phyloP scores from a whole-genome alignment of 2,797 vertebrate species.

The Decapterus maruadsi region DNA sequence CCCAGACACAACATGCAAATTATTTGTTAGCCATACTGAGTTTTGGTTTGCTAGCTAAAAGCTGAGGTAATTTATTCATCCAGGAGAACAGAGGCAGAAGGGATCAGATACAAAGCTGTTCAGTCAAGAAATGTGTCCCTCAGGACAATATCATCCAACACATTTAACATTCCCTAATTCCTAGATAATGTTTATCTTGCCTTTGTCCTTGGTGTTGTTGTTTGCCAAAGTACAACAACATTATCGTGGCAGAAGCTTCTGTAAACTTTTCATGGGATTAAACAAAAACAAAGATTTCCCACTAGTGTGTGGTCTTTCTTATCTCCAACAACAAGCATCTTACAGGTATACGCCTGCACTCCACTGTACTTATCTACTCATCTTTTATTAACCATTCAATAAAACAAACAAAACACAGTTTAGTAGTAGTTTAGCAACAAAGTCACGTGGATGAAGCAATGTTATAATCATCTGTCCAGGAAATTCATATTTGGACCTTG shows the following conservation, averaged over 20 bases:
- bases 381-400: constrained; percentile 4
- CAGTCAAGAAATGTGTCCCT: neutral
- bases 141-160: neutral
- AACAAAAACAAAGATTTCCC: constrained; percentile 17
- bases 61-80: too few species aligned
- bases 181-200: neutral
- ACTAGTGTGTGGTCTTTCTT: constrained; percentile 16
- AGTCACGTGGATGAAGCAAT: neutral
- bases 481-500: neutral
- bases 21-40: too few species aligned
- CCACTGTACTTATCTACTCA: neutral
- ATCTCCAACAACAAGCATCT: constrained; percentile 25
- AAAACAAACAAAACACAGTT: neutral
- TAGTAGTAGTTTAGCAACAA: too few species aligned
- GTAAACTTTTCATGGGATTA: neutral
- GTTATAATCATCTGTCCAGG: neutral
- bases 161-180: neutral
- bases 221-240: neutral
- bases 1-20: too few species aligned
- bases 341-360: neutral
- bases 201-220: neutral
- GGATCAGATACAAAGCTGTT: neutral
- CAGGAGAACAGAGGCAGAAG: neutral
- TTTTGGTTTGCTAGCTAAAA: neutral
- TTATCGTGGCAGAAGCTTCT: neutral